phyloP scores from a whole-genome alignment of 2,797 vertebrate genomes.

The Melanotaenia trifasciata region DNA sequence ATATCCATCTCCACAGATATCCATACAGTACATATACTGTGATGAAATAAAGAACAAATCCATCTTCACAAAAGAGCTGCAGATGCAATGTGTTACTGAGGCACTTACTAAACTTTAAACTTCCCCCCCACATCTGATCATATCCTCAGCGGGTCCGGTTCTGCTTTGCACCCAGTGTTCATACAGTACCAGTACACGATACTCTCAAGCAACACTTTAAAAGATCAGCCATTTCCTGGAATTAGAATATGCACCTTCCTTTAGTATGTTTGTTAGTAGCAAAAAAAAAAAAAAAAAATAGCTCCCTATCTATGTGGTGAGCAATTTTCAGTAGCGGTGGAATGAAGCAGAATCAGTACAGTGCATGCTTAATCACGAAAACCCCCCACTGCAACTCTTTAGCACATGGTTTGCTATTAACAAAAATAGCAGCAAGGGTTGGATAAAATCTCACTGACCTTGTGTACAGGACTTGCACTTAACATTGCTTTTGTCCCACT shows the following conservation, averaged over 20 bases:
- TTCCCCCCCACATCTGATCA: neutral
- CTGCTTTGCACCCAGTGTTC: neutral
- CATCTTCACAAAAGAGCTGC: neutral
- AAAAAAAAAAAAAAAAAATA: neutral
- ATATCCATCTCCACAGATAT: too few relatives aligned
- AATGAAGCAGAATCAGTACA: slow-evolving; percentile 9
- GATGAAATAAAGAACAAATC: neutral
- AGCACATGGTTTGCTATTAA: neutral
- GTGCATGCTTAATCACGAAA: slow-evolving; percentile 31
- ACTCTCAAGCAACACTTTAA: neutral
- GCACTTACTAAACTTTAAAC: neutral
- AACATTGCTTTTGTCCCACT: slow-evolving; percentile 21
- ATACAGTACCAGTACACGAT: neutral
- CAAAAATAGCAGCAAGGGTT: slow-evolving; percentile 23
- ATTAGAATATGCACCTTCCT: too few relatives aligned
- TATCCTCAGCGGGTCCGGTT: neutral
- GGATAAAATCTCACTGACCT: slow-evolving; percentile 7
- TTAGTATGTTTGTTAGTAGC: too few relatives aligned
- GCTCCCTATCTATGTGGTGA: slow-evolving; percentile 21
- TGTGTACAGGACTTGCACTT: slow-evolving; percentile 3
- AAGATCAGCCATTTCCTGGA: slow-evolving; percentile 2
- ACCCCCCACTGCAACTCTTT: slow-evolving; percentile 22
- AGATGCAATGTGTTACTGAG: neutral
- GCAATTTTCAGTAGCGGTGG: slow-evolving; percentile 20
- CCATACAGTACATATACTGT: too few relatives aligned